Base-by-base conservation (phyloP, 2,797 vertebrate species). In the Sparidentex hasta region DNA sequence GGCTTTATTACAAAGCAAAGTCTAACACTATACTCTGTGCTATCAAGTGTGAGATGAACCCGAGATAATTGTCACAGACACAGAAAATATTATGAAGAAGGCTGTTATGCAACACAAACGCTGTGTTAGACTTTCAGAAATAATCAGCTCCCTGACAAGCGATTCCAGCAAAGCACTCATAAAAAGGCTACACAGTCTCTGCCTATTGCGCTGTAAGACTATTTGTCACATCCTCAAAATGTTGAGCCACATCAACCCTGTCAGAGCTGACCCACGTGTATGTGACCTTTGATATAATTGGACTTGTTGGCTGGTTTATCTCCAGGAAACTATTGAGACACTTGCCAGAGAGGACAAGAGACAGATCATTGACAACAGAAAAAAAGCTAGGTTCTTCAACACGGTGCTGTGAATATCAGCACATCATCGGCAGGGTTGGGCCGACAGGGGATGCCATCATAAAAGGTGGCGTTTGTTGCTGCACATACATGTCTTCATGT, bases 1-100 rank as follows among this genome's bases (percentile, higher is more conserved):
- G 58, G 27, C 66, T 90, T 84, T 76, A 85, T 83, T 73, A 74
- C 85, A 88, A 74, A 82, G 65, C 87, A 90, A 87, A 89, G 87
- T 89, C 90, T 90, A 64, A 81, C 73, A 77, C 65, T 65, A 20
- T 47, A 33, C 51, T 61, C 17, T 9, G 56, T 56, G 82, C 74
- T 83, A 88, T 81, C 80, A 67, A 72, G 59, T 55, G 56, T 21
- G 44, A 83, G 76, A 88, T 82, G 74, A 86, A 86, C 67, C 29
- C 3, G 13, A 62, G 82, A 87, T 88, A 75, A 75, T 54, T 57
- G 55, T 62, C 64, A 72, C 23, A 29, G 56, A 52, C 61, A 65
- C 27, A 20, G 23, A 11, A 67, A 47, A 58, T 25, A 51, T 66
- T 65, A 64, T 63, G 47, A 50, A 48, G 21, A 59, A 58, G 46